These are phyloP conservation scores for Vicugna pacos DNA, from an alignment of 2,113 vertebrate genomes.

Conservation along the genomic window DNA sequence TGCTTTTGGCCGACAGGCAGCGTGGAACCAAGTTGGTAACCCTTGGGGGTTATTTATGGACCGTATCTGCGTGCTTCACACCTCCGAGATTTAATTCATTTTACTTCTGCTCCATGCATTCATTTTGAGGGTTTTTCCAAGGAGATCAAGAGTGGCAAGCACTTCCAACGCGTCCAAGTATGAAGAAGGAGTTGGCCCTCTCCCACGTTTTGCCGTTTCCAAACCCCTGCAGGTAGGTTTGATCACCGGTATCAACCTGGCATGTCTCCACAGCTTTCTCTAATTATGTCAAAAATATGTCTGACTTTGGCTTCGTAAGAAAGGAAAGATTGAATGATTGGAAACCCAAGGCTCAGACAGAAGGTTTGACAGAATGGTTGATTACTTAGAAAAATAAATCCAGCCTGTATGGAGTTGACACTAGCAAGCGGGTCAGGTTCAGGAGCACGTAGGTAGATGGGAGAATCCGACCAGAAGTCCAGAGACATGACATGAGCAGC, in stretches of 20 bases:
- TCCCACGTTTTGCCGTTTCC: not conserved
- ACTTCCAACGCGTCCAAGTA: not conserved
- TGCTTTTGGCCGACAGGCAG: not conserved
- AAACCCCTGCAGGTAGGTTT: not conserved
- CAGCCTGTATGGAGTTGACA: not conserved
- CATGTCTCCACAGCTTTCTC: not conserved
- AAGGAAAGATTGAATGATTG: not conserved
- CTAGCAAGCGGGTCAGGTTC: not conserved
- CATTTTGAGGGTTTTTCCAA: not conserved
- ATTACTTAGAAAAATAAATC: not conserved
- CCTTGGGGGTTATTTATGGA: not conserved
- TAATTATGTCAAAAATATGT: not conserved
- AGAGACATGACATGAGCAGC: not conserved
- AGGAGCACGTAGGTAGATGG: not conserved
- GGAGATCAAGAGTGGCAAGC: not conserved
- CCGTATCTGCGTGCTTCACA: fast-evolving
- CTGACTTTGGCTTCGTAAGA: not conserved
- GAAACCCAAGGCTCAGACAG: not conserved
- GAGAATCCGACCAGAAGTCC: not conserved
- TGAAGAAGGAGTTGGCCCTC: not conserved
- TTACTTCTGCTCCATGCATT: not conserved
- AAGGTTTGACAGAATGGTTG: not conserved
- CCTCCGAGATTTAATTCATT: not conserved
- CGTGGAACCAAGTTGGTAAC: not conserved
- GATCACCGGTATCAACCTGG: no score